Base-by-base conservation (phyloP, 2,888 invertebrate genomes). In the Agrypnus murinus region DNA sequence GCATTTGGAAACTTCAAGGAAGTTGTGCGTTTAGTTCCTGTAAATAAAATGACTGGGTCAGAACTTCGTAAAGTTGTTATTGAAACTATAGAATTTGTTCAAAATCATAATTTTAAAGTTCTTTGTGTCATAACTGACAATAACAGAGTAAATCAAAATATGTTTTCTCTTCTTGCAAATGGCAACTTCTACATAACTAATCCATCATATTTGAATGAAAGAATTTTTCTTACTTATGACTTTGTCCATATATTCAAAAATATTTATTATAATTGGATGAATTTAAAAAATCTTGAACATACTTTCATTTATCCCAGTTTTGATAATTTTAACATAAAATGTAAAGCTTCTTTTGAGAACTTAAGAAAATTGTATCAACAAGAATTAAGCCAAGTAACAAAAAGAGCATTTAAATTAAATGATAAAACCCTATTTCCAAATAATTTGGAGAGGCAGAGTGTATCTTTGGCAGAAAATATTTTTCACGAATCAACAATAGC, bases 401-500 rank as follows among this genome's bases (percentile, higher is more conserved):
- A 73, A 73, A 50, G 70, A 53, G n/a, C 69, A 15, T 72, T 34
- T 43, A 72, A 74, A 68, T 58, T 74, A 45, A 68, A 62, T 50
- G 14, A 70, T 34, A 72, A 72, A 60, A 59, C 70, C 12, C 17
- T 74, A 3, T 72, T 67, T 43, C 72, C 68, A 9, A 55, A 55
- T 9, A 62, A 43, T 55, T 57, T 70, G 1, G 66, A 74, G 36
- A 46, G 69, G 58, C 74, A 74, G 40, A 74, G 65, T 62, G 67
- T 74, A 6, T 57, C 25, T 48, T 70, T 72, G 31, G 67, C 67
- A 12, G 67, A 74, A 40, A 73, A 70, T 36, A 32, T 72, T 14
- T 72, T 74, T 66, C 74, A 74, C n/a, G n/a, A n/a, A n/a, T n/a
- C n/a, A n/a, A n/a, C 74, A 60, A 66, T 74, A 40, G 50, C 72